These are phyloP conservation scores for Conops quadrifasciatus DNA, from an alignment of 2,888 invertebrate genomes.

Conservation along the genomic window DNA sequence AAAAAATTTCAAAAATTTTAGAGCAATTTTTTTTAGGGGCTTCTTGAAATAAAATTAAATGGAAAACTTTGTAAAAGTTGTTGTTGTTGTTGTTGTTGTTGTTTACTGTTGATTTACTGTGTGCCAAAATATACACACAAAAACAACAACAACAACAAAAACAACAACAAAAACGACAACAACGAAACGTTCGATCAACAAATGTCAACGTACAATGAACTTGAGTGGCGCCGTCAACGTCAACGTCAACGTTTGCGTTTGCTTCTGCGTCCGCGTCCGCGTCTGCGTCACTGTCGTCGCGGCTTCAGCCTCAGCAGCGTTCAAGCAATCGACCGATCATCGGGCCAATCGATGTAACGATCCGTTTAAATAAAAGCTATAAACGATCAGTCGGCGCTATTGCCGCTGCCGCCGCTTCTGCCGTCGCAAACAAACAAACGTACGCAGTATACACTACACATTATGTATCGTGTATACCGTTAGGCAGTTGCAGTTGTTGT, in stretches of 20 bases:
- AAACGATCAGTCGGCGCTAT: too few species aligned
- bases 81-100: neutral
- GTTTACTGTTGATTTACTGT: neutral
- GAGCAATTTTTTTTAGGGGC: neutral
- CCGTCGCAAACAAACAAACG: neutral
- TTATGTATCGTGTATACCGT: neutral
- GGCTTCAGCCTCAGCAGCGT: neutral
- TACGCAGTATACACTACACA: neutral
- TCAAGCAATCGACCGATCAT: neutral
- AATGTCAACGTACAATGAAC: conserved; percentile 51
- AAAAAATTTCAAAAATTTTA: neutral
- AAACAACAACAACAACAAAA: conserved; percentile 10
- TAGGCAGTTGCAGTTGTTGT: conserved; percentile 9
- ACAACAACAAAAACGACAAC: neutral
- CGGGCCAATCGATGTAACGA: too few species aligned
- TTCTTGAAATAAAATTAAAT: neutral
- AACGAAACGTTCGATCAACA: conserved; percentile 20
- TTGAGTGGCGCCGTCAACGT: conserved; percentile 42
- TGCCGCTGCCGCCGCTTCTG: neutral
- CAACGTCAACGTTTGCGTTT: conserved; percentile 7
- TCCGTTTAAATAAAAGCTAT: too few species aligned
- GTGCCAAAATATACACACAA: conserved; percentile 3
- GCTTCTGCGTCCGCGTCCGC: conserved; percentile 5
- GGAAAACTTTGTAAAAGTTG: conserved; percentile 29
- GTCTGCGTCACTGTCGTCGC: conserved; percentile 3